Base-by-base conservation (phyloP, 2,113 vertebrate species). In the Semnopithecus entellus region DNA sequence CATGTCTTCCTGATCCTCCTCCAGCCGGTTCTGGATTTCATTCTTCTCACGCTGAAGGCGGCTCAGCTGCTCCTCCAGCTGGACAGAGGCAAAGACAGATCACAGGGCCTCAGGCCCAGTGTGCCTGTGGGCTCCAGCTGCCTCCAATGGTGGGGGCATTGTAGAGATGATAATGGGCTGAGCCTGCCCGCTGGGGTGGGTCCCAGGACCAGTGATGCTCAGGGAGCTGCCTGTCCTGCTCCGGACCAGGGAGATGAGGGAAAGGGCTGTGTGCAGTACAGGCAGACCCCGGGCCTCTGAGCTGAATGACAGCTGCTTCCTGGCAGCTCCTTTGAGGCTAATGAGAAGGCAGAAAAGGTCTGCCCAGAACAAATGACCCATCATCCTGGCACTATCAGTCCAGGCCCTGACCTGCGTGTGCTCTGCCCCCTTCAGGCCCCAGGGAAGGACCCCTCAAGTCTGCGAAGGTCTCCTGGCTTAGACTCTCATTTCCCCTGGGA, bases 1-100 rank as follows among this genome's bases (percentile, higher is more conserved):
- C 98, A 99, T 99, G 98, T 99, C 99, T 96, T 99, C 99, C 98
- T 99, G 99, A 97, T 99, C 99, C 90, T 99, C 99, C 96, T 99
- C 99, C 98, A 99, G 99, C 43, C 99, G 99, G 57, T 99, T 99
- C 98, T 99, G 99, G 86, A 99, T 97, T 96, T 99, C 99, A 0
- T 99, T 99, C 98, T 99, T 99, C 98, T 99, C 99, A 68, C 99
- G 99, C 98, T 99, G 99, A 95, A 99, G 98, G 70, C 99, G 99
- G 97, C 99, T 99, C 98, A 99, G 97, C 98, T 99, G 99, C 98
- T 99, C 99, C 98, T 99, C 99, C 98, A 99, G 98, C 99, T 99
- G 98, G 95, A 95, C 3, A 30, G 64, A 90, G 91, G 73, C 22
- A 97, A 12, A 50, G 91, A 70, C 45, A 32, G 92, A 76, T 64